Conservation (phyloP, 2,888 invertebrate genomes). For the Drosophila kambysellisi region DNA sequence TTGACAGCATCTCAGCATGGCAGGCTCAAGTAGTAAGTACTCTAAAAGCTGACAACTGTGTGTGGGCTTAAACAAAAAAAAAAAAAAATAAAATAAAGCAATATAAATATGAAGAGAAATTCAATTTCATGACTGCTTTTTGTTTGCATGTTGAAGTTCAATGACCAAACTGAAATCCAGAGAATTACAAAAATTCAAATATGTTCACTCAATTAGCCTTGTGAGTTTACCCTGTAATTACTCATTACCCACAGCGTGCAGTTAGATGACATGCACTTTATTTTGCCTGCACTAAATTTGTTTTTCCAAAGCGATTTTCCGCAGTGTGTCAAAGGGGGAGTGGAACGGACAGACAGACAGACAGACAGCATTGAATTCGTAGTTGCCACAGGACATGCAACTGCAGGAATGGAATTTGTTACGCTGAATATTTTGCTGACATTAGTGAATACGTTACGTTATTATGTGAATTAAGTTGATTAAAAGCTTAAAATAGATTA, state of each 20-base stretch:
- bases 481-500: not conserved
- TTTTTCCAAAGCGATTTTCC: constrained; percentile 30
- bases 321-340: constrained; percentile 14
- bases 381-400: constrained; percentile 50
- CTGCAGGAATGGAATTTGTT: constrained; percentile 13
- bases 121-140: constrained; percentile 7
- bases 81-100: not conserved
- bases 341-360: not conserved
- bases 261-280: constrained; percentile 44
- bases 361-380: constrained; percentile 19
- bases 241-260: constrained; percentile 18
- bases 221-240: constrained; percentile 46
- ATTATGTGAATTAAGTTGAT: not conserved
- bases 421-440: not conserved
- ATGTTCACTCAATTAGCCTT: constrained; percentile 51
- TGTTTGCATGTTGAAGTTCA: constrained; percentile 27
- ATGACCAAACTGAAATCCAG: constrained; percentile 36
- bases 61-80: constrained; percentile 20
- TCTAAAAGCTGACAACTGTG: constrained; percentile 5
- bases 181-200: constrained; percentile 13
- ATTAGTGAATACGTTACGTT: not conserved
- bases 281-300: constrained; percentile 29
- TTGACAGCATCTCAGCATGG: constrained; percentile 29
- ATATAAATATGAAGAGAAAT: constrained; percentile 11
- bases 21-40: constrained; percentile 24